phyloP scores from a whole-genome alignment of 2,888 invertebrate species.

The Mycalesis mineus region DNA sequence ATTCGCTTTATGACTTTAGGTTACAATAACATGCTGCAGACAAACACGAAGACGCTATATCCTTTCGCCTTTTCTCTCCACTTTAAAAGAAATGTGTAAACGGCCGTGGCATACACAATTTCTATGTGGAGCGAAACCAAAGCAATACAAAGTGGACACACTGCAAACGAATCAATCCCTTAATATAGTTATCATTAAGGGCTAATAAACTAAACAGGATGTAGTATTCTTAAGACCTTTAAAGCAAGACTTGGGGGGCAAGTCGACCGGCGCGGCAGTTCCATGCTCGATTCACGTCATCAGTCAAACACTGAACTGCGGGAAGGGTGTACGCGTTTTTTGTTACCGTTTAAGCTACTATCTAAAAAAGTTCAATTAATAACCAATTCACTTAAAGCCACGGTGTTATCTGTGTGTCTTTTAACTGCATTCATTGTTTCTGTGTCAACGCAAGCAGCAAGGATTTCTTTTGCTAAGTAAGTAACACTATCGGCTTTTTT shows the following conservation, averaged over 20 bases:
- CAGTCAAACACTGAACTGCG: slow-evolving; percentile 49
- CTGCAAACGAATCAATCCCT: slow-evolving; percentile 28
- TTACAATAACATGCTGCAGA: slow-evolving; percentile 30
- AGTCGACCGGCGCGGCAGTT: slow-evolving; percentile 44
- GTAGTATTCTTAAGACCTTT: slow-evolving; percentile 37
- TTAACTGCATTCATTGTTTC: slow-evolving; percentile 13
- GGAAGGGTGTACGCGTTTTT: slow-evolving; percentile 35
- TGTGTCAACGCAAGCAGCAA: slow-evolving; percentile 15
- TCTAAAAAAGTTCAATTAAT: slow-evolving; percentile 24
- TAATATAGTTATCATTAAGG: slow-evolving; percentile 22
- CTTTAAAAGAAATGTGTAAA: slow-evolving; percentile 67
- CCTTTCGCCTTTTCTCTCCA: slow-evolving; percentile 71
- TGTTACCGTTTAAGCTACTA: background rate
- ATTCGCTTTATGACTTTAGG: slow-evolving; percentile 15
- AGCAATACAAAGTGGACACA: slow-evolving; percentile 25
- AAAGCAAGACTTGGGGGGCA: slow-evolving; percentile 25
- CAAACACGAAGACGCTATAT: slow-evolving; percentile 47
- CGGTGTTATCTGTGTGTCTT: slow-evolving; percentile 18
- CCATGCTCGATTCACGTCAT: slow-evolving; percentile 47
- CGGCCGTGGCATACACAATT: slow-evolving; percentile 64
- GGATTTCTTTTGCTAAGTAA: slow-evolving; percentile 12
- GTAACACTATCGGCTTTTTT: slow-evolving; percentile 12
- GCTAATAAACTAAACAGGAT: slow-evolving; percentile 24
- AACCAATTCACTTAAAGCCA: slow-evolving; percentile 22
- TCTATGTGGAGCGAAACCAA: slow-evolving; percentile 50